These are phyloP conservation scores for Eudasyphora cyanicolor DNA, from an alignment of 2,888 invertebrate species.

Conservation along the genomic window DNA sequence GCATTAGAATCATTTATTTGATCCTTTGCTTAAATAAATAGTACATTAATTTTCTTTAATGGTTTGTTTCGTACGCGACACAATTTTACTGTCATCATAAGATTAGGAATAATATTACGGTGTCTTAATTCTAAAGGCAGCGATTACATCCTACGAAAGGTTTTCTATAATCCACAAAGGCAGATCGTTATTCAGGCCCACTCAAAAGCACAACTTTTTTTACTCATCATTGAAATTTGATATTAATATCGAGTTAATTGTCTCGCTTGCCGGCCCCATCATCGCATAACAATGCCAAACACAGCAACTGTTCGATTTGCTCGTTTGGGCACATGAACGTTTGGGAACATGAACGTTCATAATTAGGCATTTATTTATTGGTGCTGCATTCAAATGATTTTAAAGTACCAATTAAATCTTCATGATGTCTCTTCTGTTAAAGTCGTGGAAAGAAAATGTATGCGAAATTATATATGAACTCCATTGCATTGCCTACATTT, in stretches of 20 bases:
- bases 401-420: not conserved
- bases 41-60: no score
- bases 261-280: not conserved
- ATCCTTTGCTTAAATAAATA: no score
- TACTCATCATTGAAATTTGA: conserved; percentile 2
- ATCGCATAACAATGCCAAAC: no score
- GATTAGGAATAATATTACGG: no score
- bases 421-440: not conserved
- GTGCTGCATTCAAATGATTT: conserved; percentile 1
- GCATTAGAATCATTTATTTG: no score
- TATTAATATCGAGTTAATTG: not conserved
- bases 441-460: conserved; percentile 20
- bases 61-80: no score
- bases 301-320: no score
- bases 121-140: not conserved
- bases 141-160: not conserved
- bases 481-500: not conserved
- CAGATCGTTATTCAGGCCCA: not conserved
- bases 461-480: not conserved
- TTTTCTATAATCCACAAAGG: not conserved
- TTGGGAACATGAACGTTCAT: conserved; percentile 18
- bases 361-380: conserved; percentile 56
- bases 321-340: no score
- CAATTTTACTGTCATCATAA: no score
- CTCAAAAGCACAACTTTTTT: not conserved